These are phyloP conservation scores for Canis aureus DNA, from an alignment of 2,113 vertebrate species.

Conservation along the genomic window DNA sequence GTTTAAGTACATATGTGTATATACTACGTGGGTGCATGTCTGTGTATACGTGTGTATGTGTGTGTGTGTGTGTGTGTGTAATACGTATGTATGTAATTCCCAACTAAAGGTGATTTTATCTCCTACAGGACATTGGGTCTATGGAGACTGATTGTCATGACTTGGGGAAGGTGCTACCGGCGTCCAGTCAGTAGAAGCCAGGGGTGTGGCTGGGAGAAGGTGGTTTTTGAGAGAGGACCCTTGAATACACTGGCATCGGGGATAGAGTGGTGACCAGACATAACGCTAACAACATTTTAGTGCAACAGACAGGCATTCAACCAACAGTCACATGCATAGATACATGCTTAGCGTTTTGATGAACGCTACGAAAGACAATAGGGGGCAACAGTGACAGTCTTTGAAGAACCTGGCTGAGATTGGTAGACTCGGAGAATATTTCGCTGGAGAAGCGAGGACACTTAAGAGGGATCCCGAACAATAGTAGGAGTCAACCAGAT, in stretches of 20 bases:
- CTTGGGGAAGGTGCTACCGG: background rate
- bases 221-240: background rate
- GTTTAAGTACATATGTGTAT: background rate
- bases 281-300: fast-evolving
- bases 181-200: background rate
- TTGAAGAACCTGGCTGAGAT: background rate
- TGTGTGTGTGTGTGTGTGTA: background rate
- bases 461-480: background rate
- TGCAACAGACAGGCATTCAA: background rate
- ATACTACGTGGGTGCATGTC: background rate
- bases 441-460: background rate
- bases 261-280: background rate
- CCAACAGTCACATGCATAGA: fast-evolving
- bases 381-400: background rate
- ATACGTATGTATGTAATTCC: background rate
- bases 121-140: background rate
- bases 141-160: background rate
- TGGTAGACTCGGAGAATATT: background rate
- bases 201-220: background rate
- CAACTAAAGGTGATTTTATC: background rate
- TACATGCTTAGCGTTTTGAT: background rate
- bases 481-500: background rate
- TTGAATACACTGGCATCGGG: background rate
- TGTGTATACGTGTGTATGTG: background rate
- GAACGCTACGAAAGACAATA: background rate